Evolutionary conservation across 1,140 invertebrate genomes (phyloP).

Genomic region (Aradophagus sp.): DNA sequence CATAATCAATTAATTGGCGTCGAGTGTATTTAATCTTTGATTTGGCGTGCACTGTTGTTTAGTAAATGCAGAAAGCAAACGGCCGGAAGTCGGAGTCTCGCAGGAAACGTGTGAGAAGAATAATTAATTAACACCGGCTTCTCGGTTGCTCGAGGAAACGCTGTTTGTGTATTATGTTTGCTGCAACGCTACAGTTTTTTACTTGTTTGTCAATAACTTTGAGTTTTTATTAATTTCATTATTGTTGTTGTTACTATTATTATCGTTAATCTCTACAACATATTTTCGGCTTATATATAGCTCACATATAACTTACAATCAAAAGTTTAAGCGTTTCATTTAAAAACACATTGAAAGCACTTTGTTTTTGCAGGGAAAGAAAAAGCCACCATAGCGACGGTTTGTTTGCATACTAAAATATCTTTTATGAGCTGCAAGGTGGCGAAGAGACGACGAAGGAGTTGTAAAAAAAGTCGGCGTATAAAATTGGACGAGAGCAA

Average conservation of each 20-base stretch:
- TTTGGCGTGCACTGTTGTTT: conserved; percentile 20
- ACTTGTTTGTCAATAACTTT: too few species aligned
- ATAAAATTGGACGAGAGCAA: conserved; percentile 40
- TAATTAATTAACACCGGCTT: conserved; percentile 46
- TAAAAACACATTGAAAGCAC: conserved; percentile 19
- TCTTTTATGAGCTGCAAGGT: too few species aligned
- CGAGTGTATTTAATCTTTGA: conserved; percentile 34
- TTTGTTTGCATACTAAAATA: conserved; percentile 38
- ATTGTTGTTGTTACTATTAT: too few species aligned
- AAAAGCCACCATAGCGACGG: conserved; percentile 3
- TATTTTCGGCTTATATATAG: too few species aligned
- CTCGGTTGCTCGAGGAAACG: conserved; percentile 14
- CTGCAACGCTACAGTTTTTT: too few species aligned
- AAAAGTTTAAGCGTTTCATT: conserved; percentile 30
- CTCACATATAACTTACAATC: too few species aligned
- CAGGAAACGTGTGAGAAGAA: conserved; percentile 46
- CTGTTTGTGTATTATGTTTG: conserved; percentile 12
- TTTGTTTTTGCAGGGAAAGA: too few species aligned
- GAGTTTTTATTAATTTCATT: too few species aligned
- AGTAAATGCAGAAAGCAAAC: conserved; percentile 43
- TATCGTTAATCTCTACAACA: too few species aligned
- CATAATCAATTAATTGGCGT: conserved; percentile 40
- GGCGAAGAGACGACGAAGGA: too few species aligned
- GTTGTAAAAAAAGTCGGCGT: conserved; percentile 14
- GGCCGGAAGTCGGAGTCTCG: conserved; percentile 45